Evolutionary conservation across 2,888 invertebrate genomes (phyloP).

Genomic region (Chrysotoxum bicinctum): DNA sequence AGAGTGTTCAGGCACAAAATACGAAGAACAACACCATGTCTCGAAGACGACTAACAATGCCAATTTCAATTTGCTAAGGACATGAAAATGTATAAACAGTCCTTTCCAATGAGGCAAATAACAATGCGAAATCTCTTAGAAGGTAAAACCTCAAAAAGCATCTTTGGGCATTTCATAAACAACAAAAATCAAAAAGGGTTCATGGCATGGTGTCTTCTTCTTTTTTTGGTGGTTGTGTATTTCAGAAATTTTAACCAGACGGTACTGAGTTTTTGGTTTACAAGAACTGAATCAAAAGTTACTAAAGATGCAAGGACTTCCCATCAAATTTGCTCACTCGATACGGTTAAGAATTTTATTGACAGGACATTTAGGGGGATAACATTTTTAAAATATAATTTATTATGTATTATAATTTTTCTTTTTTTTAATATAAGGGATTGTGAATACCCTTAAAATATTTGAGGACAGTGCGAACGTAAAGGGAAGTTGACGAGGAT

Average conservation of each 20-base stretch:
- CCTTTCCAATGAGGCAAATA: slow-evolving; percentile 40
- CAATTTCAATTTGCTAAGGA: slow-evolving; percentile 59
- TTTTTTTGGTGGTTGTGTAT: not conserved
- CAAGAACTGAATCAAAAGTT: too few species aligned
- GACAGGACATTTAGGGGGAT: too few species aligned
- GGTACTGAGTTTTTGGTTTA: too few species aligned
- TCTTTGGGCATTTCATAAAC: not conserved
- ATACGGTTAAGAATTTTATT: too few species aligned
- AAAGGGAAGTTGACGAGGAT: too few species aligned
- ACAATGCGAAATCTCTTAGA: slow-evolving; percentile 58
- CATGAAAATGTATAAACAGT: slow-evolving; percentile 62
- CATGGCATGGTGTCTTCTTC: not conserved
- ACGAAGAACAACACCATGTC: not conserved
- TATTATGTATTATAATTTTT: too few species aligned
- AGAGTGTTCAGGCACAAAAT: slow-evolving; percentile 14
- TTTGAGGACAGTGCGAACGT: too few species aligned
- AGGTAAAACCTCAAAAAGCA: slow-evolving; percentile 28
- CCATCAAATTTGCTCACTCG: too few species aligned
- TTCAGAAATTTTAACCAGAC: not conserved
- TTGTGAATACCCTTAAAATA: too few species aligned
- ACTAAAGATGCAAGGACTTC: too few species aligned
- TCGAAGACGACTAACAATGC: slow-evolving; percentile 25
- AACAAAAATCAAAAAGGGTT: not conserved
- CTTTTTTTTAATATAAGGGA: too few species aligned
- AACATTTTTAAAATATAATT: too few species aligned